Conservation (phyloP, 2,797 vertebrate species). For the Paratrypauchen microcephalus region DNA sequence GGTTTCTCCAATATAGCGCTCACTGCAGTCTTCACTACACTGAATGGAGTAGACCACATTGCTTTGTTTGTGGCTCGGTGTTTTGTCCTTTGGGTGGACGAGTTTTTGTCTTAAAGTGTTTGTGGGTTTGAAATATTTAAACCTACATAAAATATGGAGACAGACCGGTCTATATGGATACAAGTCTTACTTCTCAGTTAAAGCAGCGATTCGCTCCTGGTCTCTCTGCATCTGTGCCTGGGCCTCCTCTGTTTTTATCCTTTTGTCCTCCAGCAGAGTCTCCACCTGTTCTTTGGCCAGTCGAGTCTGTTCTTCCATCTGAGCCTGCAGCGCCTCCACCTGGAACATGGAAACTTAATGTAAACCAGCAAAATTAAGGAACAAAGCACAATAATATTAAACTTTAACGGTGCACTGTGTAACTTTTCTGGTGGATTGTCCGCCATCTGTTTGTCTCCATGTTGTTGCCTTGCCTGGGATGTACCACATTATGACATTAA, state of each 20-base stretch:
- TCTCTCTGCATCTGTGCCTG: slow-evolving; percentile 84
- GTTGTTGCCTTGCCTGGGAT: no score
- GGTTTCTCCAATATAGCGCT: no score
- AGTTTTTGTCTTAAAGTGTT: no score
- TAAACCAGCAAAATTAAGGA: neutral
- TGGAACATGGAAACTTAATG: slow-evolving; percentile 47
- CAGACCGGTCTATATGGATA: neutral
- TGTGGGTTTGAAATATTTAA: no score
- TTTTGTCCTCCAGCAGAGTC: slow-evolving; percentile 86
- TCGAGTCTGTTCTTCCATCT: slow-evolving; percentile 90
- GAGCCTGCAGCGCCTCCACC: slow-evolving; percentile 94
- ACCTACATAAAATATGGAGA: neutral
- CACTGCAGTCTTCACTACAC: no score
- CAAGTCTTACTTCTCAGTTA: slow-evolving; percentile 84
- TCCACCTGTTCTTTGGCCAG: slow-evolving; percentile 89
- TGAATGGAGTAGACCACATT: no score
- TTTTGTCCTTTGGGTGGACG: no score
- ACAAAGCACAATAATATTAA: neutral
- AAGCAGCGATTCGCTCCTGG: slow-evolving; percentile 79
- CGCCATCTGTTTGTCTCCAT: no score
- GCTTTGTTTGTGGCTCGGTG: no score
- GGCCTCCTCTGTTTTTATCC: slow-evolving; percentile 85
- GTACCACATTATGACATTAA: no score
- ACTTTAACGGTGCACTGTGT: neutral
- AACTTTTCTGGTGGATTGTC: no score